These are phyloP conservation scores for Myiotriccus ornatus DNA, from an alignment of 2,797 vertebrate genomes.

Conservation along the genomic window DNA sequence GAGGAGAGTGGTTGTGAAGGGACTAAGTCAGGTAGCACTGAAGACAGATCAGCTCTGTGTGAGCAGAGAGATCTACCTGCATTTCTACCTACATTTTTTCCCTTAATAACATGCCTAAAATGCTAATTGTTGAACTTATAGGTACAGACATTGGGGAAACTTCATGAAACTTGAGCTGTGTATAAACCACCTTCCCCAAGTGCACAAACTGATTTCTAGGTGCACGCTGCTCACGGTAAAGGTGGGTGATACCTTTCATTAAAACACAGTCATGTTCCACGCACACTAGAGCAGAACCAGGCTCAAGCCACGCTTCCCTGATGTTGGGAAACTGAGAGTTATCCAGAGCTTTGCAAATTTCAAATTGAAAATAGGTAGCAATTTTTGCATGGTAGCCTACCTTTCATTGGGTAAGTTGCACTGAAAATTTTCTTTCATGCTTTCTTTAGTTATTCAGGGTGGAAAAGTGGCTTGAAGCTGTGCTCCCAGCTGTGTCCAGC, in stretches of 20 bases:
- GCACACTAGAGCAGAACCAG: background rate
- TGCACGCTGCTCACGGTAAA: background rate
- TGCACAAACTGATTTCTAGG: background rate
- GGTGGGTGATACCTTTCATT: background rate
- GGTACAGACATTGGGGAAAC: background rate
- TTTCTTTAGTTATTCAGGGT: background rate
- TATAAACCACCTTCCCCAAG: background rate
- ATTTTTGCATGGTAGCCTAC: background rate
- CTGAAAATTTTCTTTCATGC: background rate
- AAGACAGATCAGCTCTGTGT: background rate
- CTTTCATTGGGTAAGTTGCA: background rate
- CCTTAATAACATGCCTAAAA: background rate
- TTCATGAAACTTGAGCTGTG: no score
- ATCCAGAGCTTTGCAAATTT: background rate
- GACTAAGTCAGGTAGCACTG: background rate
- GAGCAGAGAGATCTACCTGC: background rate
- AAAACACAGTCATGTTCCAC: fast-evolving
- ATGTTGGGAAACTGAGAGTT: background rate
- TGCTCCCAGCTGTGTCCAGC: conserved; percentile 54
- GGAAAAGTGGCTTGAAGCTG: conserved; percentile 36
- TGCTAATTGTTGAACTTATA: background rate
- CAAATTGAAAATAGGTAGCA: background rate
- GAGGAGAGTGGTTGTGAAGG: background rate
- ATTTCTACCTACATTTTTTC: background rate
- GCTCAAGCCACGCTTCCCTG: background rate